Evolutionary conservation across 2,888 invertebrate genomes (phyloP), one percentile per base, ranked within the genome.

Genomic region (Furcula furcula): DNA sequence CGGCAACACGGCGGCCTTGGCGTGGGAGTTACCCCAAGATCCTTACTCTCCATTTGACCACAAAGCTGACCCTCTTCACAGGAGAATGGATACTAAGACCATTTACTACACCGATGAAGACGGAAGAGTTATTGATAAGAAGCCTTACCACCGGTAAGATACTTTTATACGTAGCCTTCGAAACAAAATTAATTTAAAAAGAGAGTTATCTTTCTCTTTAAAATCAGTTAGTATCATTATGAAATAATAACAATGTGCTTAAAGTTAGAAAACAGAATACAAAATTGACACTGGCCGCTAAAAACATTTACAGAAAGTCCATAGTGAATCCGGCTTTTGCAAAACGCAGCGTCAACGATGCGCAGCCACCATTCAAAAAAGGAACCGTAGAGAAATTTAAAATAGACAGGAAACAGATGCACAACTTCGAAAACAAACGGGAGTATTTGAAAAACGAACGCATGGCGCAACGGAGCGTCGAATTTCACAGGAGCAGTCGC

Each of bases 1-100:
- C 56, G 95, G 95, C 0, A 89, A 92, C 29, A 95, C 95, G 0
- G 93, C 94, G 0, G 94, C 94, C 0, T 74, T 95, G 54, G 95
- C 95, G 1, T 95, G 93, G 90, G 93, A 94, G 59, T 70, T 95
- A 25, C 95, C 95, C 0, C 92, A 93, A 46, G 91, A 92, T 42
- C 91, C 85, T 0, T 89, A 89, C 47, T 87, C 88, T 0, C 89
- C 87, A 0, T 89, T 82, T 39, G 44, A 71, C 25, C 88, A 89
- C 29, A 68, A 71, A 3, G 89, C 82, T 0, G 89, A 89, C 31
- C 88, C 89, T 0, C 57, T 88, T 7, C 88, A 89, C 31, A 67
- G 89, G 30, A 75, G 84, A 46, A 55, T 71, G 11, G 86, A 88
- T 34, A 63, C 65, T 0, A 84, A 85, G 44, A 66, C 62, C 2